Evolutionary conservation across 2,113 vertebrate species (phyloP), one percentile per base, ranked within the genome.

Genomic region (Ailuropoda melanoleuca): DNA sequence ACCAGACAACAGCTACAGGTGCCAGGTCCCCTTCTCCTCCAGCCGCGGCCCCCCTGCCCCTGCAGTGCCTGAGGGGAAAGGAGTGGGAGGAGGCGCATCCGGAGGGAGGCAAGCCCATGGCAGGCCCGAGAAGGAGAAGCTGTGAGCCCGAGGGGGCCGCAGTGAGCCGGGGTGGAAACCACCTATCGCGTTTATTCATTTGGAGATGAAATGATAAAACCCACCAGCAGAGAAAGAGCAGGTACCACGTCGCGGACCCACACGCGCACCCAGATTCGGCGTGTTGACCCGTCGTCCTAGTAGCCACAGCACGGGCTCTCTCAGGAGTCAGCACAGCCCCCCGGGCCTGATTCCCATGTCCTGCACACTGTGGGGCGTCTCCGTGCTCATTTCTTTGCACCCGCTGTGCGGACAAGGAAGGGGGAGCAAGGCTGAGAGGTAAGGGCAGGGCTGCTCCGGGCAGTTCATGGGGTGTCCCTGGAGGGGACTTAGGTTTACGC

Each of bases 131-230:
- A 62, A 37, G 62, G 84, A 53, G 34, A 34, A 26, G 13, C 34
- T 0, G 4, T 21, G 66, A 46, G 58, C 37, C 13, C 15, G 0
- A 46, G 26, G 46, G 15, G 1, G 4, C 26, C 0, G 0, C 15
- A 62, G 21, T 15, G 43, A 70, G 55, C 17, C 55, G 6, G 55
- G 43, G 8, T 9, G 39, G 14, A 39, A 17, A 24, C 6, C 18
- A 4, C 18, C 24, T 6, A 2, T 15, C 6, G 68, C 2, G 0
- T 34, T 68, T 60, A 88, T 50, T 70, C 80, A 78, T 31, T 56
- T 66, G 82, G 46, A 50, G 66, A 58, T 12, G 37, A 58, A 68
- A 74, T 14, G 21, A 53, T 50, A 58, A 78, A 66, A 58, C 37
- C 23, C 10, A 7, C 3, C 39, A 31, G 2, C 19, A 74, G 74